phyloP scores from a whole-genome alignment of 2,113 vertebrate genomes.

The Campylomormyrus tamandua region DNA sequence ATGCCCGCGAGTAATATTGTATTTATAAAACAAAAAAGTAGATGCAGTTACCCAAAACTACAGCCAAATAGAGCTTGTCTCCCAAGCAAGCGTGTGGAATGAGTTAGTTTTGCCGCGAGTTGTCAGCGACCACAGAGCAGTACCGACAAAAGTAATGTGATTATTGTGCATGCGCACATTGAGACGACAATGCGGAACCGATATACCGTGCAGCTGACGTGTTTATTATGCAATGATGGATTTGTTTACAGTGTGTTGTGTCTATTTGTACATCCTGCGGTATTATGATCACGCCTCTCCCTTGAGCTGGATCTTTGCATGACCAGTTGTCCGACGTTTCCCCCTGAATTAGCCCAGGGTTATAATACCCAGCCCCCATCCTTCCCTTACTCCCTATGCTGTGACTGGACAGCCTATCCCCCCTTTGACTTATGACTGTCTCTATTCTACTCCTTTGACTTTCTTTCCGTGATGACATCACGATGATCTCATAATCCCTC shows the following conservation, averaged over 20 bases:
- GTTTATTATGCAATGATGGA: not conserved
- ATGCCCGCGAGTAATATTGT: not conserved
- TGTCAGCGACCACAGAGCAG: not conserved
- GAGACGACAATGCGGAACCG: not conserved
- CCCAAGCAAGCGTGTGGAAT: not conserved
- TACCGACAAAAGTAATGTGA: not conserved
- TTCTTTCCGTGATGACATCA: not conserved
- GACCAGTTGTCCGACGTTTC: slow-evolving; percentile 25
- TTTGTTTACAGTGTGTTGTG: not conserved
- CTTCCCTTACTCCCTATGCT: slow-evolving; percentile 15
- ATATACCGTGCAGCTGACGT: not conserved
- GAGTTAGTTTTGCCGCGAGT: not conserved
- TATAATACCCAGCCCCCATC: slow-evolving; percentile 10
- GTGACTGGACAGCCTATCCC: not conserved
- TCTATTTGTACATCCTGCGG: not conserved
- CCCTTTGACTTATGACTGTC: not conserved
- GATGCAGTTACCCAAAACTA: not conserved
- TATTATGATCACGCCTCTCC: not conserved
- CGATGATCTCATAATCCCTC: not conserved
- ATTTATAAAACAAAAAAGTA: not conserved
- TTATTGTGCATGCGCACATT: not conserved
- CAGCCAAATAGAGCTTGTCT: not conserved
- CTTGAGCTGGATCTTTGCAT: not conserved
- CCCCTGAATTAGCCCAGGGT: slow-evolving; percentile 40
- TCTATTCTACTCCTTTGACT: not conserved